Evolutionary conservation across 2,797 vertebrate genomes (phyloP).

Genomic region (Luscinia megarhynchos): DNA sequence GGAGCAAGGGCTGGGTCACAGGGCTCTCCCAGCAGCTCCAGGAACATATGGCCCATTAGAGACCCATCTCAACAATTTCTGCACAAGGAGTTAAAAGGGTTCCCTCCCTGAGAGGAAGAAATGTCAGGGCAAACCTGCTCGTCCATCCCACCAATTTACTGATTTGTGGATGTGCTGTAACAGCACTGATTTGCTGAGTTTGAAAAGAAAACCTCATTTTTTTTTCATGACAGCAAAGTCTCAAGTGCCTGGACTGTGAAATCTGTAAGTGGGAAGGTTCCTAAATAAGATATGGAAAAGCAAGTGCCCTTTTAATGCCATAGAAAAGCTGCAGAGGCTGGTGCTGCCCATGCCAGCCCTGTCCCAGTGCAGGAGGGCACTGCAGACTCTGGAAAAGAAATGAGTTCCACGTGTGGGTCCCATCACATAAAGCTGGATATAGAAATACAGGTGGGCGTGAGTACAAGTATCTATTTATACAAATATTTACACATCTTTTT

Average conservation of each 20-base stretch:
- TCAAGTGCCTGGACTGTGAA: not conserved
- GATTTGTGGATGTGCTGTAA: not conserved
- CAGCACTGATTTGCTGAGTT: not conserved
- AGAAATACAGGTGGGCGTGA: not conserved
- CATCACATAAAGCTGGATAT: not conserved
- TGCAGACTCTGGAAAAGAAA: not conserved
- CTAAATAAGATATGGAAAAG: not conserved
- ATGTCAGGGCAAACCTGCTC: not conserved
- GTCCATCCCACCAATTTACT: not conserved
- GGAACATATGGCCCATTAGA: conserved; percentile 4
- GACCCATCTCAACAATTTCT: not conserved
- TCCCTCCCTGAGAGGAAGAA: not conserved
- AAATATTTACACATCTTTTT: not conserved
- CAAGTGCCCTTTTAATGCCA: fast-evolving
- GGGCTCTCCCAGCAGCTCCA: not conserved
- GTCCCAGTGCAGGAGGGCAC: not conserved
- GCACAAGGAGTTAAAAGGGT: not conserved
- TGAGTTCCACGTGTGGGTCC: not conserved
- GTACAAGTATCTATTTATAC: not conserved
- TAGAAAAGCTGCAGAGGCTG: not conserved
- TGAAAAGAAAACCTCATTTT: fast-evolving
- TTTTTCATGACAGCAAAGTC: not conserved
- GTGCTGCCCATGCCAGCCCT: not conserved
- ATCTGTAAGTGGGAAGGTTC: not conserved
- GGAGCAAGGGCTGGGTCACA: conserved; percentile 11